These are phyloP conservation scores for Drosophila macrothrix DNA, from an alignment of 2,888 invertebrate genomes.

Conservation along the genomic window DNA sequence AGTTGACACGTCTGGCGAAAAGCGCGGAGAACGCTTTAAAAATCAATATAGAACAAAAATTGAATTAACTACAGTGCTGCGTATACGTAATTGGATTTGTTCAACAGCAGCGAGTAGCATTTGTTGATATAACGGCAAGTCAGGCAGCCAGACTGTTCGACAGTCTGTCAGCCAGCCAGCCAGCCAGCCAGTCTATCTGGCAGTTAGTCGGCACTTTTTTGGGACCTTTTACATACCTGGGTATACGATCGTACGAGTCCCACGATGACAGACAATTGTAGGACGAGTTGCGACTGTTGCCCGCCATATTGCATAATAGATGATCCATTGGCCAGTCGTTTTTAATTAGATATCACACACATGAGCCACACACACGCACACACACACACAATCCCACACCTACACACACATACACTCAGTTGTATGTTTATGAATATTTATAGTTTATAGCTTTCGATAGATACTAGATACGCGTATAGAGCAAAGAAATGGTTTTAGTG, in stretches of 20 bases:
- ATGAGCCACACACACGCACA: conserved; percentile 24
- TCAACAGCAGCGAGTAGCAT: conserved; percentile 5
- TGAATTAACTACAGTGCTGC: conserved; percentile 50
- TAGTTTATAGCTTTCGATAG: conserved; percentile 26
- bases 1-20: conserved; percentile 22
- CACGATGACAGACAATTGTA: conserved; percentile 95
- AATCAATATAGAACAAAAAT: conserved; percentile 57
- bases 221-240: conserved; percentile 88
- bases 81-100: conserved; percentile 56
- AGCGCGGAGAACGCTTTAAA: conserved; percentile 37
- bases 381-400: not conserved
- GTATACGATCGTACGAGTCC: conserved; percentile 96
- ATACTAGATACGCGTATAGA: not conserved
- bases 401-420: conserved; percentile 9
- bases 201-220: not conserved
- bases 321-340: conserved; percentile 84
- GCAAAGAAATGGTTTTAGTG: not conserved
- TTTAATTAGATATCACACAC: conserved; percentile 51
- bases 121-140: not conserved
- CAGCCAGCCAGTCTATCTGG: not conserved
- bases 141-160: not conserved
- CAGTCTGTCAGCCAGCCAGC: not conserved
- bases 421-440: conserved; percentile 10
- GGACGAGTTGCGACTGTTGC: conserved; percentile 93
- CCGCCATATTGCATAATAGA: conserved; percentile 85